Base-by-base conservation (phyloP, 2,113 vertebrate species). In the Microtus richardsoni region DNA sequence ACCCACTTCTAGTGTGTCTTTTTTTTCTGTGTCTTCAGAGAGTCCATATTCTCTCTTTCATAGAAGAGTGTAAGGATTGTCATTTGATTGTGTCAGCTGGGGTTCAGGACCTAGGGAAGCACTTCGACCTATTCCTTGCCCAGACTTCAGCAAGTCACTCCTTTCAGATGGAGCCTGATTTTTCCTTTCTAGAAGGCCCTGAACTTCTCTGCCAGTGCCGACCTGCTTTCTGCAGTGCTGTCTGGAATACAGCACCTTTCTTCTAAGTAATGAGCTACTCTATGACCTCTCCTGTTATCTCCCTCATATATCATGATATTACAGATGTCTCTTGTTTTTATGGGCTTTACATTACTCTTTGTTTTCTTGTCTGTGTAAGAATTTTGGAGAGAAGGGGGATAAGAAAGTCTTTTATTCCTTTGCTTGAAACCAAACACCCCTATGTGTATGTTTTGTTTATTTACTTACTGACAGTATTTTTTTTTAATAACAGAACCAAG, bases 111-210 rank as follows among this genome's bases (percentile, higher is more conserved):
- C 22, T 47, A 26, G 26, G 52, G 70, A n/a, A 77, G 2, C 6
- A 52, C 60, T 77, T 70, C 44, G 54, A 28, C 9, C 3, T 36
- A 22, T 30, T 39, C 7, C 28, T 87, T 39, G n/a, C 11, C 36
- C 1, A 52, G 28, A 44, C 22, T 70, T 70, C 70, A 93, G 30
- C 30, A 68, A 9, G 77, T 93, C 39, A 39, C 33, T 62, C 0
- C 2, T 41, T 78, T 94, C 30, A 24, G 68, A 17, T 86, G 39
- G 4, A 39, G 7, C 62, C 62, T 75, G 47, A 6, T 87, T 47
- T 80, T 71, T 86, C 8, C 33, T 82, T 87, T 91, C 60, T 96
- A 58, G 41, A 62, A 73, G 39, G 78, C 66, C 33, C 78, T 92
- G 66, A 30, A 8, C 70, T 80, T 91, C 73, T 66, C 62, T 74